Percentiles rank a stretch among this genome's conserved stretches.
These are phyloP conservation scores for Cervus canadensis DNA, from an alignment of 2,113 vertebrate species.

Conservation along the genomic window DNA sequence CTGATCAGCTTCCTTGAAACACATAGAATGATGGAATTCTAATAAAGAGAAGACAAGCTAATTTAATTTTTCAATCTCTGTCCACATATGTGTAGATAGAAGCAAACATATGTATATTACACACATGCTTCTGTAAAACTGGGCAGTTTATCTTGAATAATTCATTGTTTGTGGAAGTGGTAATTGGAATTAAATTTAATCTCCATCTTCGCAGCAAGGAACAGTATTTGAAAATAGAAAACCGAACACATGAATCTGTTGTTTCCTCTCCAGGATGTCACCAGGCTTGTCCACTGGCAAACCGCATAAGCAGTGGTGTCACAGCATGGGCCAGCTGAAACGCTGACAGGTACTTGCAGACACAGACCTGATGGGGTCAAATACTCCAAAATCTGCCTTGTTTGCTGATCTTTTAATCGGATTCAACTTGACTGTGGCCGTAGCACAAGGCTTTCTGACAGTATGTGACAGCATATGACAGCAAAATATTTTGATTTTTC, in stretches of 20 bases:
- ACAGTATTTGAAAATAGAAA: conserved; percentile 75
- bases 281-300: conserved; percentile 73
- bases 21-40: not conserved
- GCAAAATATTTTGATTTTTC: conserved; percentile 78
- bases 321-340: conserved; percentile 64
- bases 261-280: conserved; percentile 68
- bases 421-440: conserved; percentile 78
- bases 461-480: conserved; percentile 80
- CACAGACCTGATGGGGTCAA: conserved; percentile 80
- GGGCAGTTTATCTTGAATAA: conserved; percentile 81
- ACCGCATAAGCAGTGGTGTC: conserved; percentile 74
- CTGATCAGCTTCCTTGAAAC: conserved; percentile 17
- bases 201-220: conserved; percentile 68
- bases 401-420: conserved; percentile 83
- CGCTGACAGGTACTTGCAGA: conserved; percentile 81
- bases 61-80: conserved; percentile 25
- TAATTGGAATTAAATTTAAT: conserved; percentile 83
- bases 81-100: conserved; percentile 37
- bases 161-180: conserved; percentile 79
- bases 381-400: conserved; percentile 82
- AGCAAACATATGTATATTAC: conserved; percentile 42
- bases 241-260: conserved; percentile 32
- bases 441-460: conserved; percentile 76
- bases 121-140: conserved; percentile 18
- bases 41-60: not conserved